phyloP scores from a whole-genome alignment of 2,113 vertebrate genomes.

The Suricata suricatta region DNA sequence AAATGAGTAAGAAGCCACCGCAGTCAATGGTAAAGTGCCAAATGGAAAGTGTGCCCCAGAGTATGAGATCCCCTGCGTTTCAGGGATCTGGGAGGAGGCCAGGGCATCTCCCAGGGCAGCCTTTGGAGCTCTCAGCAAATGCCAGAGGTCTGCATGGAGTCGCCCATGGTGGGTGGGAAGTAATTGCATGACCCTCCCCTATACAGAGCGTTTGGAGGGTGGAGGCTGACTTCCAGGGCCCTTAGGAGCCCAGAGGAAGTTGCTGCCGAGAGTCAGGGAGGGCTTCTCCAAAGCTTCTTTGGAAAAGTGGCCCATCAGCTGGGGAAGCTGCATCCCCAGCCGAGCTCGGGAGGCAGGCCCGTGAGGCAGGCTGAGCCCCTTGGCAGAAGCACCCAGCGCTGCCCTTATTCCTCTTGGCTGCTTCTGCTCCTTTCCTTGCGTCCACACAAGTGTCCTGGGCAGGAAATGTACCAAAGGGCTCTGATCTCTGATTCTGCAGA shows the following conservation, averaged over 20 bases:
- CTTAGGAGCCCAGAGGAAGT: not conserved
- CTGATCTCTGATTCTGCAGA: not conserved
- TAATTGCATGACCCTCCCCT: not conserved
- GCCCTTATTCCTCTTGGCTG: not conserved
- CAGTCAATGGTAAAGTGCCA: not conserved
- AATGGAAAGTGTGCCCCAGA: not conserved
- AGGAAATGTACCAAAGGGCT: no score
- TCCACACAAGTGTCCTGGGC: no score
- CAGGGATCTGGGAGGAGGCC: not conserved
- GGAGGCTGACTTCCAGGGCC: not conserved
- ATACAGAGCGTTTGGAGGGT: not conserved
- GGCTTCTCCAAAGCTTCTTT: not conserved
- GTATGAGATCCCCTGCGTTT: not conserved
- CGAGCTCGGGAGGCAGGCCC: not conserved
- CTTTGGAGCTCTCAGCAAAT: not conserved
- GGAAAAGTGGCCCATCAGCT: not conserved
- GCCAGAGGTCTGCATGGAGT: not conserved
- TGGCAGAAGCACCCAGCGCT: not conserved
- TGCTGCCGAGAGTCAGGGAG: not conserved
- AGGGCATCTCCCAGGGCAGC: not conserved
- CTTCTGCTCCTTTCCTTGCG: not conserved
- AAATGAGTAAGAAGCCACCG: not conserved
- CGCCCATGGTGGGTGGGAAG: not conserved
- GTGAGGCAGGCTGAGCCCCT: not conserved
- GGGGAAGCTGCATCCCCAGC: not conserved